Evolutionary conservation across 2,113 vertebrate species (phyloP).

Genomic region (Hippocampus guttulatus): DNA sequence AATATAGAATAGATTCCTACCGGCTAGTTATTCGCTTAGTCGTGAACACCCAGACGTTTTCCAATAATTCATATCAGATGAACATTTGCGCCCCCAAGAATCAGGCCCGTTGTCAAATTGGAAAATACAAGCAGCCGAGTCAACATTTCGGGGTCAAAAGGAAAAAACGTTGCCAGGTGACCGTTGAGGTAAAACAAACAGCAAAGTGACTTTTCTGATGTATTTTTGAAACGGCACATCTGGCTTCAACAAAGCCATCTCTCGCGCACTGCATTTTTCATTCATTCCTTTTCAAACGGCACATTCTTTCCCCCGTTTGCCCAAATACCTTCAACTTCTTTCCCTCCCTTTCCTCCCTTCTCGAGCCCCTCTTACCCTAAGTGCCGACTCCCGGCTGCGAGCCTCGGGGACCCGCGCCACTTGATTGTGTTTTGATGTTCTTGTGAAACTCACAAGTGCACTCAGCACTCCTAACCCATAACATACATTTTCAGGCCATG

Average conservation of each 20-base stretch:
- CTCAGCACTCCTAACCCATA: conserved; percentile 65
- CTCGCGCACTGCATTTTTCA: conserved; percentile 17
- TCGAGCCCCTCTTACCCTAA: conserved; percentile 53
- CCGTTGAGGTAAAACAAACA: neutral
- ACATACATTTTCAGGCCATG: conserved; percentile 55
- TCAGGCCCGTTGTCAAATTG: neutral
- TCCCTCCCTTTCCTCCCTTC: neutral
- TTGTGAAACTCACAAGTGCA: conserved; percentile 68
- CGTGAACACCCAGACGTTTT: neutral
- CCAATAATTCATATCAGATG: neutral
- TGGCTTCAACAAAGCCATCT: neutral
- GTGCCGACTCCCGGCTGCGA: conserved; percentile 49
- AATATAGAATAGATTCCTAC: too few species aligned
- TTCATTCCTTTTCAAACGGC: conserved; percentile 27
- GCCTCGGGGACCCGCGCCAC: conserved; percentile 54
- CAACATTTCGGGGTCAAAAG: neutral
- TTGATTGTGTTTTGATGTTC: conserved; percentile 73
- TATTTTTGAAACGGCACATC: neutral
- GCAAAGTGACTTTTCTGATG: neutral
- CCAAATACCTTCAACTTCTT: conserved; percentile 12
- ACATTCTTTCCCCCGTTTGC: conserved; percentile 11
- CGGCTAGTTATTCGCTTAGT: too few species aligned
- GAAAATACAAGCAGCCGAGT: too few species aligned
- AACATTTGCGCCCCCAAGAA: neutral
- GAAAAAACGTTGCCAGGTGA: neutral